phyloP scores from a whole-genome alignment of 30 jellyfish, hydroid and myxozoan species.

The Hydractinia symbiolongicarpus region DNA sequence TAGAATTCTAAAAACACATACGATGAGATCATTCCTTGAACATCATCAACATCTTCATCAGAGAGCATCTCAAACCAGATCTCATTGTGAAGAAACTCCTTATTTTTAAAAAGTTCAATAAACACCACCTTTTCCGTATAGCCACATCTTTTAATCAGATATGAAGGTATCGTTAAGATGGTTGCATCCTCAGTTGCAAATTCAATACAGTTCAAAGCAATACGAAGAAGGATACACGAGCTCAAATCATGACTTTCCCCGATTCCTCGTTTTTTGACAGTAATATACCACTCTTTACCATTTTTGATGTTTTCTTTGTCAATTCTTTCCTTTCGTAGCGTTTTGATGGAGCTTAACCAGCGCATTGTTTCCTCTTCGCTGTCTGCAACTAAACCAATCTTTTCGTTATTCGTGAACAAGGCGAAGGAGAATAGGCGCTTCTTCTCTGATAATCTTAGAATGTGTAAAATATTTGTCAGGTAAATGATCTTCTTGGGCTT shows the following conservation, averaged over 20 bases:
- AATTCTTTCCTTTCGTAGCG: background rate
- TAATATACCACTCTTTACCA: background rate
- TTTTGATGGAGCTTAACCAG: background rate
- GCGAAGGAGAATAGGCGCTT: background rate
- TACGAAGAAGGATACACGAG: background rate
- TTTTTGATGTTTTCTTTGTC: background rate
- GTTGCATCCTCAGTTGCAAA: background rate
- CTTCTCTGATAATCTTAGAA: background rate
- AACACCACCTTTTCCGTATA: conserved; percentile 10
- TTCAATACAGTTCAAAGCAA: background rate
- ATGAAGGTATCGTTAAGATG: conserved; percentile 9
- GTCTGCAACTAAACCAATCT: background rate
- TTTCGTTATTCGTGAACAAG: background rate
- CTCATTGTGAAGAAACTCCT: background rate
- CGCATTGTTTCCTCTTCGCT: background rate
- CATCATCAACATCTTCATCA: background rate
- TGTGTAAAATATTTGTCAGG: background rate
- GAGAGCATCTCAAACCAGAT: background rate
- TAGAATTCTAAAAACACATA: no score
- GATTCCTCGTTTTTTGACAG: background rate
- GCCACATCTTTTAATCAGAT: background rate
- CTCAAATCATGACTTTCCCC: background rate
- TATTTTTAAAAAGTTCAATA: background rate
- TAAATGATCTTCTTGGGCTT: background rate
- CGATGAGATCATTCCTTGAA: background rate